Base-by-base conservation (phyloP, 2,888 invertebrate species). In the Exephanes ischioxanthus region DNA sequence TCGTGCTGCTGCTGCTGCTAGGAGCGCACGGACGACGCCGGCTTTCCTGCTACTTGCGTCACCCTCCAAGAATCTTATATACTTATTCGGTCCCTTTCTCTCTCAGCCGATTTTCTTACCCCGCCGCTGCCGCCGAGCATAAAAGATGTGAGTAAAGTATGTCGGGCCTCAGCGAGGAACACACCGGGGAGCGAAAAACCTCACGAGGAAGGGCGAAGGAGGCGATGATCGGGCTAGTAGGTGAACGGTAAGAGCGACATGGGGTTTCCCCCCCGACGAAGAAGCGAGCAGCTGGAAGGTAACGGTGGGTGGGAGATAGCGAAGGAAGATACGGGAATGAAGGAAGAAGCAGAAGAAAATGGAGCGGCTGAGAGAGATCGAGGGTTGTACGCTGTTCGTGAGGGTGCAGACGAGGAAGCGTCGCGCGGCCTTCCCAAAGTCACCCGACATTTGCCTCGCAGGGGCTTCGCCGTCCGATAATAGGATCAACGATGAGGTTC, bases 401-500 rank as follows among this genome's bases (percentile, higher is more conserved):
- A 86, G 80, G 83, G 55, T 70, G 67, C 61, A 72, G 51, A 66
- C 72, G 55, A 71, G 80, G 82, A 86, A 83, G 78, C 85, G 82
- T 87, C 86, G 83, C 85, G 83, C 72, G 73, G 73, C 68, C 77
- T 80, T 81, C 80, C 80, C 78, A 79, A 76, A 88, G 88, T 89
- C 88, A 88, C 87, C 88, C 88, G 87, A 87, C 87, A 88, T 80
- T 86, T 79, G 77, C 84, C 83, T 83, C 80, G 78, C 76, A 68
- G 70, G 84, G 85, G 86, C 86, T 89, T 89, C 79, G 33, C 86
- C 78, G 86, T 87, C 86, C 86, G 85, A 84, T 90, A 90, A 90
- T 89, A 87, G 89, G 88, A 89, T 90, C 88, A 87, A 80, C 86
- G 87, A 88, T 81, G 84, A 85, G 83, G 86, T 85, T 84, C 87